Percentiles rank a stretch among this genome's conserved stretches.
Evolutionary conservation across 2,113 vertebrate genomes (phyloP).

Genomic region (Motacilla alba): DNA sequence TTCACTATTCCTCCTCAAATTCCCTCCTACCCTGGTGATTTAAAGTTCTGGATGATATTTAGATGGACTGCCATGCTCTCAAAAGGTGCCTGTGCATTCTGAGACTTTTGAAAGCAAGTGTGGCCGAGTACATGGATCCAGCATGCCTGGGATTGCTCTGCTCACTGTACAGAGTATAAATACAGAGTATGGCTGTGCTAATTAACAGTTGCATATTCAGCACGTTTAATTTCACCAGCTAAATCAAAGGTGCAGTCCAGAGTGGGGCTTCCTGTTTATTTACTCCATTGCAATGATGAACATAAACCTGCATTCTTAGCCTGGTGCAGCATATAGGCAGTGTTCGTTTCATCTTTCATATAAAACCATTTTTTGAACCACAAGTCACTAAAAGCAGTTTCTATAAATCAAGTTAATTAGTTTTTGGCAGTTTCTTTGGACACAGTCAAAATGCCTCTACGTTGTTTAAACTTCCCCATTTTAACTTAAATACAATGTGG

Average conservation of each 20-base stretch:
- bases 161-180: slow-evolving; percentile 40
- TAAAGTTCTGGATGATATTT: not conserved
- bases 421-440: slow-evolving; percentile 58
- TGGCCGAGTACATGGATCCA: not conserved
- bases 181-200: slow-evolving; percentile 49
- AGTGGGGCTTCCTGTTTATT: not conserved
- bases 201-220: slow-evolving; percentile 44
- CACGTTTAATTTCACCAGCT: not conserved
- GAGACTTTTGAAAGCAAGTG: slow-evolving; percentile 36
- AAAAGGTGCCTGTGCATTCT: slow-evolving; percentile 7
- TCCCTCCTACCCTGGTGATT: not conserved
- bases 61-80: not conserved
- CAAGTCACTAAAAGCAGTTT: slow-evolving; percentile 11
- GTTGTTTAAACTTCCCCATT: not conserved
- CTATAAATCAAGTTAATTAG: not conserved
- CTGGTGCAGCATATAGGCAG: slow-evolving; percentile 45
- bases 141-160: slow-evolving; percentile 5
- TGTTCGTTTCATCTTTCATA: slow-evolving; percentile 16
- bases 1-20: not conserved
- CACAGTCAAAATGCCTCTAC: not conserved
- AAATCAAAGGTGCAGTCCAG: not conserved
- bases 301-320: not conserved
- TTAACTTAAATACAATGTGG: not conserved
- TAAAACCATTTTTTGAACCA: slow-evolving; percentile 6
- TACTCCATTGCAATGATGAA: not conserved